Evolutionary conservation across 2,797 vertebrate species (phyloP), one percentile per base, ranked within the genome.

Genomic region (Atherinosoma microstoma): DNA sequence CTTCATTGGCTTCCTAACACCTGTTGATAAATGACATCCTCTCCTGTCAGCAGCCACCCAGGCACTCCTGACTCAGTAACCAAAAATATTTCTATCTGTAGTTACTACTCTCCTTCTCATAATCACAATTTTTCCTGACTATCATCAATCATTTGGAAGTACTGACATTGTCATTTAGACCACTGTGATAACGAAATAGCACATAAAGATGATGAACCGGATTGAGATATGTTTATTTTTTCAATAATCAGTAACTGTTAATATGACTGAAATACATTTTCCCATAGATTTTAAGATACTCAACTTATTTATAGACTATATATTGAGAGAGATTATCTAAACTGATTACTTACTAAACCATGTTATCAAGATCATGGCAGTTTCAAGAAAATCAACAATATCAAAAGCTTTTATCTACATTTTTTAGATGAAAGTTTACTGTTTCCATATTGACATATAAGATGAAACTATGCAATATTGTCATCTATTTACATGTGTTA

Each of bases 21-120:
- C 93, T 95, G 93, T 90, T 95, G 94, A 95, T 93, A 90, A 94
- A 91, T 91, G 78, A 91, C 91, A 84, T 94, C 92, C 92, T 92
- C 84, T 72, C 86, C 90, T 94, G 91, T 95, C 94, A 92, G 88
- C 92, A 83, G 78, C 79, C 84, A 87, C 85, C 77, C 78, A 81
- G 76, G 51, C 68, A 80, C 80, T 87, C 49, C 30, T 71, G 36
- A 61, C 72, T 82, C n/a, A 80, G 75, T 82, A 84, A 58, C 61
- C 34, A 36, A 68, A 58, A 74, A 68, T 60, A 81, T 40, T 36
- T 64, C 20, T 42, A 16, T 69, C 54, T 79, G 24, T 76, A 35
- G 22, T 22, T 30, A 12, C 36, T 22, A 32, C 20, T 63, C 13
- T 57, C 47, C 24, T 15, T 38, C 30, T 56, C 22, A 32, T 15